These are phyloP conservation scores for Diorhabda carinulata DNA, from an alignment of 1,140 invertebrate genomes.

Conservation along the genomic window DNA sequence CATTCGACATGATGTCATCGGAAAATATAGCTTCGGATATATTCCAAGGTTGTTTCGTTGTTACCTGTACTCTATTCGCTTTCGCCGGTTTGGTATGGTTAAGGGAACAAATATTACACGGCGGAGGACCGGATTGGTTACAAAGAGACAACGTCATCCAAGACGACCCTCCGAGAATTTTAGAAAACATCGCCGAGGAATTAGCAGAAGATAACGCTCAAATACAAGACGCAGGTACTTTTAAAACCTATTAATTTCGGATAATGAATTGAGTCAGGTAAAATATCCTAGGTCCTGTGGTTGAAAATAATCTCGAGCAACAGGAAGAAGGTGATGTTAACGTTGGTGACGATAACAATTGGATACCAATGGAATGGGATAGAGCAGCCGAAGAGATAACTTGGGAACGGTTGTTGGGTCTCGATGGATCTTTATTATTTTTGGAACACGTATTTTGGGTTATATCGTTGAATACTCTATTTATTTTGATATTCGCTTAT, in stretches of 20 bases:
- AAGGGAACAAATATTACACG: conserved; percentile 95
- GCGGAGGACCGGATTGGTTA: conserved; percentile 64
- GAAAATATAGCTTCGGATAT: conserved; percentile 91
- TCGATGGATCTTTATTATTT: conserved; percentile 96
- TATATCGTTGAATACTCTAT: conserved; percentile 93
- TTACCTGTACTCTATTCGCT: conserved; percentile 92
- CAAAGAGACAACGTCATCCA: conserved; percentile 31
- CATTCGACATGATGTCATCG: conserved; percentile 87
- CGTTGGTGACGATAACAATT: conserved; percentile 85
- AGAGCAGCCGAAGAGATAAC: conserved; percentile 95
- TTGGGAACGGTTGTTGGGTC: conserved; percentile 92
- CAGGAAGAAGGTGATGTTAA: conserved; percentile 46
- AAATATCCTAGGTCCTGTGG: not conserved
- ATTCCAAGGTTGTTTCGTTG: conserved; percentile 94
- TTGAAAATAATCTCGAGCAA: conserved; percentile 34
- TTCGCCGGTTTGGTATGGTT: conserved; percentile 98
- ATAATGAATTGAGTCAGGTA: not conserved
- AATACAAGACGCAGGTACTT: conserved; percentile 4
- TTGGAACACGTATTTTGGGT: conserved; percentile 99
- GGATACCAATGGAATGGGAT: conserved; percentile 99
- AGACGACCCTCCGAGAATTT: conserved; percentile 22
- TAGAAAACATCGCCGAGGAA: conserved; percentile 36
- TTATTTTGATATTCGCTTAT: conserved; percentile 92
- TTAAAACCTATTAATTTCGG: not conserved
- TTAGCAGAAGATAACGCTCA: conserved; percentile 11